These are phyloP conservation scores for Polylopha cassiicola DNA, from an alignment of 2,888 invertebrate species.

Conservation along the genomic window DNA sequence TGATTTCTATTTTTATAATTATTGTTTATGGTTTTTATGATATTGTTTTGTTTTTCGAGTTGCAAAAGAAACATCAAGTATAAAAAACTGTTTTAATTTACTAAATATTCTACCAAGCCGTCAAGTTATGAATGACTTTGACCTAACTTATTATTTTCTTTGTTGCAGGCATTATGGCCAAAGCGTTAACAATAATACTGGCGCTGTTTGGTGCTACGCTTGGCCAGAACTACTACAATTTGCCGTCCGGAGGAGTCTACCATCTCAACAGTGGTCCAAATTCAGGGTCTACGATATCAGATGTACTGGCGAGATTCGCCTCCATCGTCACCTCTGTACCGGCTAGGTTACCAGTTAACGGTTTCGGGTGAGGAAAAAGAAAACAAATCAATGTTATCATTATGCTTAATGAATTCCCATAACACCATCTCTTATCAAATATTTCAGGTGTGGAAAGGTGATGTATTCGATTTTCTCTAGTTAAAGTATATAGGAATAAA, in stretches of 20 bases:
- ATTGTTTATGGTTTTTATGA: too few relatives aligned
- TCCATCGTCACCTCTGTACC: slow-evolving; percentile 22
- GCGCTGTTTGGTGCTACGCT: slow-evolving; percentile 34
- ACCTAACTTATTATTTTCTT: slow-evolving; percentile 20
- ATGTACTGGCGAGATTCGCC: slow-evolving; percentile 32
- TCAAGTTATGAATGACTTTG: too few relatives aligned
- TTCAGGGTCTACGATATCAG: slow-evolving; percentile 22
- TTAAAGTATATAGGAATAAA: too few relatives aligned
- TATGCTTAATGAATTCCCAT: neutral
- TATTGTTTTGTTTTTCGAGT: too few relatives aligned
- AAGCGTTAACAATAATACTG: slow-evolving; percentile 29
- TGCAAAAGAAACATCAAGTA: too few relatives aligned
- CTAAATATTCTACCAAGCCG: too few relatives aligned
- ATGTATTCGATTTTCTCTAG: too few relatives aligned
- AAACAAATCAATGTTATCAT: neutral
- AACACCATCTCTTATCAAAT: slow-evolving; percentile 1
- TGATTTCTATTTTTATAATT: too few relatives aligned
- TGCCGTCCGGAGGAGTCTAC: neutral
- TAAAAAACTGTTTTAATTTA: too few relatives aligned
- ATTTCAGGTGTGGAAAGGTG: too few relatives aligned
- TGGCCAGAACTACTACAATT: slow-evolving; percentile 29
- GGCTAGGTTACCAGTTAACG: slow-evolving; percentile 48
- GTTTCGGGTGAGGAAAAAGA: slow-evolving; percentile 45
- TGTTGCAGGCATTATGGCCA: slow-evolving; percentile 45
- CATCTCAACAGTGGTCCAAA: slow-evolving; percentile 3